Percentiles rank a stretch among this genome's conserved stretches.
These are phyloP conservation scores for Latrodectus hesperus DNA, from an alignment of 2,888 invertebrate species.

Conservation along the genomic window DNA sequence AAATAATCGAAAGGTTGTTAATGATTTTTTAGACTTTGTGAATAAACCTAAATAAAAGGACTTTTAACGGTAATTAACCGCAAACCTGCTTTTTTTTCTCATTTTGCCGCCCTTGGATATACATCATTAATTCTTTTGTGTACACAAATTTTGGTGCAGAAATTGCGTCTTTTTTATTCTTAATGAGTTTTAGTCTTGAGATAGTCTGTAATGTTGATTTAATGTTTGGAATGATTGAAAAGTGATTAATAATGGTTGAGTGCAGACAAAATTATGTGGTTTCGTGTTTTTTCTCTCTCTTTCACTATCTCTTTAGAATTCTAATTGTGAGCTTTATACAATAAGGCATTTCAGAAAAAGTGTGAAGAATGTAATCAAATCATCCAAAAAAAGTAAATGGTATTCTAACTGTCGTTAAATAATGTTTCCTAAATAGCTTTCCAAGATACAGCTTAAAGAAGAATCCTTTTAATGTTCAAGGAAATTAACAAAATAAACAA, in stretches of 20 bases:
- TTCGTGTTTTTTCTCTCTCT: too few species aligned
- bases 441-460: too few species aligned
- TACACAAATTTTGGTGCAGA: not conserved
- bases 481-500: too few species aligned
- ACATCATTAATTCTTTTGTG: slow-evolving; percentile 32
- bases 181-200: not conserved
- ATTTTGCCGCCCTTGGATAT: slow-evolving; percentile 28
- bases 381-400: too few species aligned
- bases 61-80: slow-evolving; percentile 1
- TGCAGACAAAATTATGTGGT: not conserved
- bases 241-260: slow-evolving; percentile 2
- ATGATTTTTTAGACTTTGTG: not conserved
- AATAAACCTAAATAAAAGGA: not conserved
- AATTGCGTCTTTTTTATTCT: not conserved
- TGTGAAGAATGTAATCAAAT: too few species aligned
- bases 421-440: too few species aligned
- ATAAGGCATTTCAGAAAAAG: too few species aligned
- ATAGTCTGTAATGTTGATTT: not conserved
- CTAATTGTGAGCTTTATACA: too few species aligned
- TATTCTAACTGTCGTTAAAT: too few species aligned
- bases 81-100: not conserved
- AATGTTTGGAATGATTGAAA: slow-evolving; percentile 5
- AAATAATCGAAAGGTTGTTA: not conserved
- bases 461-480: too few species aligned
- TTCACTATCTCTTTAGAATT: too few species aligned